Percentiles rank a stretch among this genome's conserved stretches.
These are phyloP conservation scores for Tanytarsus gracilentus DNA, from an alignment of 2,888 invertebrate species.

Conservation along the genomic window DNA sequence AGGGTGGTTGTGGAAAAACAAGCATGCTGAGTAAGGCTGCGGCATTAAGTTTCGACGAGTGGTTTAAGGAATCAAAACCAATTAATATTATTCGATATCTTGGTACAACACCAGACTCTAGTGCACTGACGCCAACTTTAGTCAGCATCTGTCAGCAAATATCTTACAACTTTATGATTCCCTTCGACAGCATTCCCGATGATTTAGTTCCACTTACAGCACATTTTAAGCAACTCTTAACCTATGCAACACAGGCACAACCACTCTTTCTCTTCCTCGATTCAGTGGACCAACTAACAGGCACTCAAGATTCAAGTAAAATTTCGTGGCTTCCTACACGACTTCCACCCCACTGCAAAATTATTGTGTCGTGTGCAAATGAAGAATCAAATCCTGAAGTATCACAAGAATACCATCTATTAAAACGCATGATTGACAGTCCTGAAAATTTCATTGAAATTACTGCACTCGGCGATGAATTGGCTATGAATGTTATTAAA, in stretches of 20 bases:
- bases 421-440: conserved; percentile 79
- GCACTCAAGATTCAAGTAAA: conserved; percentile 88
- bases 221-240: conserved; percentile 87
- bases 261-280: conserved; percentile 88
- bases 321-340: conserved; percentile 92
- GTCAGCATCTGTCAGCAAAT: conserved; percentile 94
- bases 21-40: conserved; percentile 89
- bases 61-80: conserved; percentile 68
- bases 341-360: conserved; percentile 82
- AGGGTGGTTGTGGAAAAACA: conserved; percentile 96
- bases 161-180: conserved; percentile 82
- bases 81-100: conserved; percentile 85
- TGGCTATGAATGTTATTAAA: conserved; percentile 86
- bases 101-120: conserved; percentile 95
- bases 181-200: conserved; percentile 90
- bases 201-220: conserved; percentile 92
- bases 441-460: conserved; percentile 87
- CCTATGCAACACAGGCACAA: conserved; percentile 69
- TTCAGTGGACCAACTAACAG: conserved; percentile 93
- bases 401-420: conserved; percentile 75
- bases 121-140: conserved; percentile 85
- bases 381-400: conserved; percentile 80
- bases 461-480: conserved; percentile 78
- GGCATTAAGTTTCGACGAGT: conserved; percentile 62
- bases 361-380: conserved; percentile 83